Evolutionary conservation across 1,140 invertebrate species (phyloP), one percentile per base, ranked within the genome.

Genomic region (Holcopasites calliopsidis): DNA sequence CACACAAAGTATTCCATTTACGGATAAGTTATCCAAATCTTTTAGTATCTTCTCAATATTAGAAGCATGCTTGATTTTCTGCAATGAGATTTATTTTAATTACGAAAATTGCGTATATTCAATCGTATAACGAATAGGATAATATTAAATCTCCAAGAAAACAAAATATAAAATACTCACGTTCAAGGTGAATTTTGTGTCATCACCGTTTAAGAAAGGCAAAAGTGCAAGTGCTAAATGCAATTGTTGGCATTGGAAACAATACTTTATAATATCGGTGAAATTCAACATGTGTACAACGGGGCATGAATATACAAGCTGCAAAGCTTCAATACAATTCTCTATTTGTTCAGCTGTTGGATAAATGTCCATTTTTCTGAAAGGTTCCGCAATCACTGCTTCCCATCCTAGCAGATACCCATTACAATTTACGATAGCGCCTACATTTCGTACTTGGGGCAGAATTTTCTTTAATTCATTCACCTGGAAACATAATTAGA

Each of bases 321-420:
- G 82, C 6, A 91, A 69, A 7, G 78, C 70, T 62, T 83, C 82
- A 18, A 88, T 60, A 21, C 88, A 90, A 57, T 85, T 75, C 26
- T 86, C 57, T 2, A 88, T 58, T 80, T 87, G 82, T 57, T 88
- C 76, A 33, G 61, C 11, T 23, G 61, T 82, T 2, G 84, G 74
- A 33, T 64, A 49, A 1, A 50, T 10, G 47, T 87, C 79, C 57
- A 89, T 84, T 77, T 86, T 86, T 47, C 64, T 80, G 40, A 91
- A 90, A 4, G 89, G 81, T 42, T 87, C 82, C 13, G 75, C 74
- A 18, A 88, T 78, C 1, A 87, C 61, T 5, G 84, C 44, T 79
- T 90, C 87, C 90, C 90, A 91, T 26, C 84, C 88, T 3, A 66
- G 68, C 71, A 86, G 70, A 50, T 88, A 91, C 35, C 89, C 89